Conservation (phyloP, 2,797 vertebrate species). For the Rallus crepitans region DNA sequence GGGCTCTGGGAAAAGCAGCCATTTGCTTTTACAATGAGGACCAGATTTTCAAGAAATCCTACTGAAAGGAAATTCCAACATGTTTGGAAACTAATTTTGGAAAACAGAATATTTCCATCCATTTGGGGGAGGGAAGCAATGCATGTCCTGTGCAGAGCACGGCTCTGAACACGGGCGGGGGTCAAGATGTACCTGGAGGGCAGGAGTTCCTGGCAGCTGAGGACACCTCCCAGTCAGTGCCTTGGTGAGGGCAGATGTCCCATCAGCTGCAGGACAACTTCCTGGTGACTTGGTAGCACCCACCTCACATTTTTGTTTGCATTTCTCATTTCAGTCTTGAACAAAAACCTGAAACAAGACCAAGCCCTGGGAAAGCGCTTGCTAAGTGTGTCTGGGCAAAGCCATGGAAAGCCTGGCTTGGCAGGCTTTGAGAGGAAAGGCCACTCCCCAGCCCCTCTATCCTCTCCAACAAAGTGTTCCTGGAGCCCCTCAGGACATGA, state of each 20-base stretch:
- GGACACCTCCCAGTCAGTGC: neutral
- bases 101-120: slow-evolving; percentile 44
- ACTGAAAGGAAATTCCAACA: slow-evolving; percentile 51
- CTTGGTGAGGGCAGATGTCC: neutral
- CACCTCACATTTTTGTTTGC: neutral
- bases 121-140: neutral
- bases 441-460: neutral
- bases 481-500: neutral
- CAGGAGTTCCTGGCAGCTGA: neutral
- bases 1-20: neutral
- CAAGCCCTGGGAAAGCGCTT: neutral
- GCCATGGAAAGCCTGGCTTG: neutral
- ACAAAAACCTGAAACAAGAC: neutral
- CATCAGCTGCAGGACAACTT: neutral
- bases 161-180: neutral
- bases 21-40: slow-evolving; percentile 33
- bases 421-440: neutral
- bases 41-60: slow-evolving; percentile 56
- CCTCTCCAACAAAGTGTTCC: neutral
- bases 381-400: neutral
- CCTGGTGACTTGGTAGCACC: neutral
- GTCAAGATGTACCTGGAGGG: neutral
- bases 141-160: neutral
- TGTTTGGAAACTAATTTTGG: slow-evolving; percentile 55
- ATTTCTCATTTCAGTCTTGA: neutral